phyloP scores from a whole-genome alignment of 2,888 invertebrate species.

The Ceramica pisi region DNA sequence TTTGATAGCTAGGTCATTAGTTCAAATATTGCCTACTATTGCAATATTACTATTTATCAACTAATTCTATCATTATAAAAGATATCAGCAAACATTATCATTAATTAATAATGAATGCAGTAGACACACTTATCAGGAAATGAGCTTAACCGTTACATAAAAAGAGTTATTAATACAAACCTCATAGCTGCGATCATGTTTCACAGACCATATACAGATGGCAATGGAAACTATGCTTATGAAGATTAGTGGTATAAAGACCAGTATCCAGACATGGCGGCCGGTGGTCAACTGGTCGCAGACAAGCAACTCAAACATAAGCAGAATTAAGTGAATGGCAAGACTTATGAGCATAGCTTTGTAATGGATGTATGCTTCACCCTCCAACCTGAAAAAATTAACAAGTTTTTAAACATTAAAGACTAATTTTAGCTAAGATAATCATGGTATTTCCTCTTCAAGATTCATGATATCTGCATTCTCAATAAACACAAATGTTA shows the following conservation, averaged over 20 bases:
- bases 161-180: conserved; percentile 83
- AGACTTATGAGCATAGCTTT: conserved; percentile 99
- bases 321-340: conserved; percentile 97
- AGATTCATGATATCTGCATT: too few relatives aligned
- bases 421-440: not conserved
- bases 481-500: not conserved
- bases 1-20: conserved; percentile 29
- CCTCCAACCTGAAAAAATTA: conserved; percentile 94
- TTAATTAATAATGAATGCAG: not conserved
- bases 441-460: not conserved
- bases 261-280: conserved; percentile 96
- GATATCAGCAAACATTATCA: not conserved
- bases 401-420: not conserved
- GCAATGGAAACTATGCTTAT: conserved; percentile 99
- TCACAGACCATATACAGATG: conserved; percentile 99
- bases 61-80: not conserved
- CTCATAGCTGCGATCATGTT: conserved; percentile 99
- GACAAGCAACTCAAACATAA: conserved; percentile 98
- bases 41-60: conserved; percentile 5
- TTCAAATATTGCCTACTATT: not conserved
- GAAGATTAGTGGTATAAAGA: conserved; percentile 98
- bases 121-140: conserved; percentile 19
- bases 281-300: conserved; percentile 98
- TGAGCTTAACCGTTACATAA: not conserved
- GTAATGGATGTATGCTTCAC: conserved; percentile 99